Percentiles rank a stretch among this genome's conserved stretches.
Evolutionary conservation across 2,113 vertebrate genomes (phyloP).

Genomic region (Nothoprocta pentlandii): DNA sequence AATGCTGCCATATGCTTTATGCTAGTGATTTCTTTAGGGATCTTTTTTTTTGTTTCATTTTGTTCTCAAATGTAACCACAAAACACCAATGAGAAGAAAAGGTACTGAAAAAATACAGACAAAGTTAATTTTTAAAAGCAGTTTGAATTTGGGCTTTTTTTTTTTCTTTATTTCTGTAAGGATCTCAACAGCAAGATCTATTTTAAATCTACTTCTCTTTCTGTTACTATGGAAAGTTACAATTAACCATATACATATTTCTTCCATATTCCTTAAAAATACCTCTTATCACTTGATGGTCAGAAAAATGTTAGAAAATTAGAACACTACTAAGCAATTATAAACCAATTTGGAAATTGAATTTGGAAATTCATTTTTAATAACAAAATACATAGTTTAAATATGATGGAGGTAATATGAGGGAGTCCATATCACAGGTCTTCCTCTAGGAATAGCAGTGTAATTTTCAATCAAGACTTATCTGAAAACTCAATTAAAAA

Average conservation of each 20-base stretch:
- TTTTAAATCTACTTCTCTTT: not conserved
- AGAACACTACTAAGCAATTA: accelerated
- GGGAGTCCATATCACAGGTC: not conserved
- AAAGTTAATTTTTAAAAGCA: not conserved
- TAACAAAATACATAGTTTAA: not conserved
- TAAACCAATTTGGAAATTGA: not conserved
- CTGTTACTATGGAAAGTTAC: not conserved
- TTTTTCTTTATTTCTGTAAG: not conserved
- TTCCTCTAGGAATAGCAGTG: not conserved
- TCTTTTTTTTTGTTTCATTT: not conserved
- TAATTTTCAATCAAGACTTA: not conserved
- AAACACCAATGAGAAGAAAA: not conserved
- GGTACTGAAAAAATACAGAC: not conserved
- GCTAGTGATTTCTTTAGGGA: not conserved
- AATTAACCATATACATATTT: not conserved
- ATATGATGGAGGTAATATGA: not conserved
- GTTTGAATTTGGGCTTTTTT: not conserved
- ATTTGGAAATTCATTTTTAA: not conserved
- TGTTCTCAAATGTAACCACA: not conserved
- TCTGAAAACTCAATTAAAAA: not conserved
- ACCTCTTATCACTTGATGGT: not conserved
- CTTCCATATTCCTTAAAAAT: not conserved
- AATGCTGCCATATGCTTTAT: not conserved
- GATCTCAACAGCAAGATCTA: not conserved
- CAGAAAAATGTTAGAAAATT: not conserved